Percentiles rank a stretch among this genome's conserved stretches.
Conservation (phyloP, 1,140 invertebrate genomes). For the Manduca sexta region DNA sequence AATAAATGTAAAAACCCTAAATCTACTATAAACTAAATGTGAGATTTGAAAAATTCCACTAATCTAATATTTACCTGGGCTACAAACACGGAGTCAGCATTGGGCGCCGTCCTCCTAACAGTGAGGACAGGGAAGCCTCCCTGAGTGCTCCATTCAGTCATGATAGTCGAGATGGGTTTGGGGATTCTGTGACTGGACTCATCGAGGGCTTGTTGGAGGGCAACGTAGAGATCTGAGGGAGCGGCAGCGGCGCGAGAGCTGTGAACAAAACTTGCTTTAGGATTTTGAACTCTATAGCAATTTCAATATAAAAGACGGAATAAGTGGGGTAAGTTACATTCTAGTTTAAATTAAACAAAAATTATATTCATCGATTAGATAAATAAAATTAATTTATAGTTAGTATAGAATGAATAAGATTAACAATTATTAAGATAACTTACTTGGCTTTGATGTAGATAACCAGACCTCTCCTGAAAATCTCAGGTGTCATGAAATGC, state of each 20-base stretch:
- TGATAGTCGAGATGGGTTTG: conserved; percentile 48
- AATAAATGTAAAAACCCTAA: too few relatives aligned
- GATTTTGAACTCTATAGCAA: too few relatives aligned
- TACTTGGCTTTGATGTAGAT: conserved; percentile 60
- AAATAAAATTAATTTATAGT: too few relatives aligned
- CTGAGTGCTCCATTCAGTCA: conserved; percentile 81
- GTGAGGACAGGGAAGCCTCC: conserved; percentile 76
- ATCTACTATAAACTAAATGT: too few relatives aligned
- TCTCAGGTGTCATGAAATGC: conserved; percentile 60
- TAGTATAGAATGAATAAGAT: too few relatives aligned
- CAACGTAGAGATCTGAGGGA: conserved; percentile 50
- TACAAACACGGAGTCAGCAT: conserved; percentile 35
- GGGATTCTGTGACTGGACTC: conserved; percentile 34
- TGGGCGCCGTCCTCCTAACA: conserved; percentile 32
- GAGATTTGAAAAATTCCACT: too few relatives aligned
- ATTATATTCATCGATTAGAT: too few relatives aligned
- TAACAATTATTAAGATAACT: conserved; percentile 30
- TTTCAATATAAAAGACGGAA: too few relatives aligned
- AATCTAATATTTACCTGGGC: conserved; percentile 26
- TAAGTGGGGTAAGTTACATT: too few relatives aligned
- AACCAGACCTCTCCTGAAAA: conserved; percentile 60
- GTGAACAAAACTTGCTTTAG: too few relatives aligned
- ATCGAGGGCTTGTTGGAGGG: conserved; percentile 71
- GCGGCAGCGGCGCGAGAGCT: conserved; percentile 36
- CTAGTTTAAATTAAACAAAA: too few relatives aligned